Evolutionary conservation across 2,797 vertebrate species (phyloP).

Genomic region (Micromesistius poutassou): DNA sequence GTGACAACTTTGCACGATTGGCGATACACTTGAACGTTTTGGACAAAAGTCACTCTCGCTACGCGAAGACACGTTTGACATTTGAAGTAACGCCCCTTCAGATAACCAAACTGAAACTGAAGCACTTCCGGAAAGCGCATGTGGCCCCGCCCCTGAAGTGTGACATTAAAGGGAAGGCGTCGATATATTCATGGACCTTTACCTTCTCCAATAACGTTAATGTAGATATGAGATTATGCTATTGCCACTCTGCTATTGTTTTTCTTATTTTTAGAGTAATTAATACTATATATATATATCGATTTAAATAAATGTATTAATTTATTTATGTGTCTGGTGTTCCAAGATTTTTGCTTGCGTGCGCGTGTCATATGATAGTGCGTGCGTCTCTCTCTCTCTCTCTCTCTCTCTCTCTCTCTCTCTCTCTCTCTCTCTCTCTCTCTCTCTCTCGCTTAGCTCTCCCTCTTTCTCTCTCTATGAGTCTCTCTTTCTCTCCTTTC

Average conservation of each 20-base stretch:
- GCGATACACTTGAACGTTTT: neutral
- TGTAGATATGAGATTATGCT: neutral
- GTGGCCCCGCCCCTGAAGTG: neutral
- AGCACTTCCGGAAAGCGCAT: neutral
- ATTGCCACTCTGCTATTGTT: neutral
- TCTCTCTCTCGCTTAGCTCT: conserved; percentile 2
- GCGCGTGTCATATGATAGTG: neutral
- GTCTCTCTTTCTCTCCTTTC: neutral
- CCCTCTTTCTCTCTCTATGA: conserved; percentile 2
- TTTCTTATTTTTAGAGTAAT: neutral
- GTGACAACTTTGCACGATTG: neutral
- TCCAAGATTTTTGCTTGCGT: neutral
- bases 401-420: neutral
- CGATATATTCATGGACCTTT: neutral
- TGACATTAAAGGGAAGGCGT: neutral
- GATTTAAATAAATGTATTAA: no score
- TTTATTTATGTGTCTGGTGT: no score
- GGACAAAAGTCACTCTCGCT: neutral
- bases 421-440: neutral
- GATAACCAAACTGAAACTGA: neutral
- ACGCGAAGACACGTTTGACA: neutral
- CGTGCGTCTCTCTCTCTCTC: conserved; percentile 7
- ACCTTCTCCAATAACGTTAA: neutral
- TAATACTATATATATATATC: no score
- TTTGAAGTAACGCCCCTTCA: neutral